phyloP scores from a whole-genome alignment of 2,113 vertebrate genomes.

The Indicator indicator region DNA sequence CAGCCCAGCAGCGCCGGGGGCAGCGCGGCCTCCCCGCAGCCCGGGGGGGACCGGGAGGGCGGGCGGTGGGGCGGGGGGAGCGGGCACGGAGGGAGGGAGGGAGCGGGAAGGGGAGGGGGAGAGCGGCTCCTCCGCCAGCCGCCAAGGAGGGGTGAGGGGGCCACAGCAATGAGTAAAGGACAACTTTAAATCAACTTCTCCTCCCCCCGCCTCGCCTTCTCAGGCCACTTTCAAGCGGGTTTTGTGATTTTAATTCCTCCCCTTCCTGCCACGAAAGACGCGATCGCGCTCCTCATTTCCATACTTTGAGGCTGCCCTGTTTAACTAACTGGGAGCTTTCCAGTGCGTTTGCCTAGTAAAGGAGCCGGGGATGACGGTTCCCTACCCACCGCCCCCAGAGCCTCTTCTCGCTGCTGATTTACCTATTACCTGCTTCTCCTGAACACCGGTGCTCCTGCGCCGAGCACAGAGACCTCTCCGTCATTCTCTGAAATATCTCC shows the following conservation, averaged over 20 bases:
- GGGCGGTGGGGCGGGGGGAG: background rate
- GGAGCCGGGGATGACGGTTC: constrained; percentile 8
- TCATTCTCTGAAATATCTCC: background rate
- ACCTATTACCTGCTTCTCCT: background rate
- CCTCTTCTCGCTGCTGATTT: background rate
- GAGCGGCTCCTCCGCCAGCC: constrained; percentile 16
- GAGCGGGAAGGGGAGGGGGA: background rate
- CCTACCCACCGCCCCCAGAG: background rate
- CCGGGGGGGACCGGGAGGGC: background rate
- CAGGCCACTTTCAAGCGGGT: background rate
- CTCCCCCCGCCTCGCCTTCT: background rate
- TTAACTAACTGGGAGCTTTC: constrained; percentile 28
- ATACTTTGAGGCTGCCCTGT: constrained; percentile 6
- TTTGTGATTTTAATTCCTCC: constrained; percentile 50
- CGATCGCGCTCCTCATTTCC: background rate
- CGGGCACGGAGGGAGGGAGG: background rate
- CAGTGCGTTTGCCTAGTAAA: constrained; percentile 22
- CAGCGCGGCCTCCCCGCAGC: constrained; percentile 20
- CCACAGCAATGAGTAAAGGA: constrained; percentile 59
- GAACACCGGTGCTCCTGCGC: background rate
- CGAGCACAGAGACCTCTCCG: background rate
- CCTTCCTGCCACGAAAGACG: constrained; percentile 32
- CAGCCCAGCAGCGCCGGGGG: constrained; percentile 77
- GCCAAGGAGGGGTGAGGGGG: background rate
- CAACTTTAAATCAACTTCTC: constrained; percentile 75